phyloP scores from a whole-genome alignment of 2,888 invertebrate species.

The Lepetodrilus schrolli region DNA sequence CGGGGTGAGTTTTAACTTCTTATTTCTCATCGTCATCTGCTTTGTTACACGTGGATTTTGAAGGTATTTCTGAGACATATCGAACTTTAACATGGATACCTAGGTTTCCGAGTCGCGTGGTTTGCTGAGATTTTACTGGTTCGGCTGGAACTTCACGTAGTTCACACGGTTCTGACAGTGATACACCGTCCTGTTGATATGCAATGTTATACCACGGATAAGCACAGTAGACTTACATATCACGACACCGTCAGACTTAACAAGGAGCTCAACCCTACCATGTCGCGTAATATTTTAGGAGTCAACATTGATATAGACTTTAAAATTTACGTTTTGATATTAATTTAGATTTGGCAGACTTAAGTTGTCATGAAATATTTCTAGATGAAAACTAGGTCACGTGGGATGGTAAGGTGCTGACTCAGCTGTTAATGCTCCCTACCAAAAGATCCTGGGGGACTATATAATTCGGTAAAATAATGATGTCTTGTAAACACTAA shows the following conservation, averaged over 20 bases:
- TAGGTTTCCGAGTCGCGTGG: background rate
- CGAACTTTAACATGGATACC: background rate
- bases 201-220: conserved; percentile 5
- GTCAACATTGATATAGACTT: background rate
- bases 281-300: background rate
- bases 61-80: background rate
- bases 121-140: too few relatives aligned
- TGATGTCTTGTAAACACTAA: background rate
- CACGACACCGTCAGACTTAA: background rate
- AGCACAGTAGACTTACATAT: background rate
- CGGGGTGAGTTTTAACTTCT: conserved; percentile 2
- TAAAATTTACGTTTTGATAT: background rate
- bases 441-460: conserved; percentile 9
- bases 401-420: conserved; percentile 21
- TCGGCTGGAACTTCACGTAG: background rate
- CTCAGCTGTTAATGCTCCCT: background rate
- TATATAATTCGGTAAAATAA: background rate
- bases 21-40: background rate
- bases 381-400: conserved; percentile 3
- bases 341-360: background rate
- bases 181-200: conserved; percentile 11
- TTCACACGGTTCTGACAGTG: background rate
- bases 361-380: background rate
- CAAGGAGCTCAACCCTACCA: background rate
- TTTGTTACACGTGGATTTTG: background rate